These are phyloP conservation scores for Datnioides undecimradiatus DNA, from an alignment of 2,113 vertebrate species.

Conservation along the genomic window DNA sequence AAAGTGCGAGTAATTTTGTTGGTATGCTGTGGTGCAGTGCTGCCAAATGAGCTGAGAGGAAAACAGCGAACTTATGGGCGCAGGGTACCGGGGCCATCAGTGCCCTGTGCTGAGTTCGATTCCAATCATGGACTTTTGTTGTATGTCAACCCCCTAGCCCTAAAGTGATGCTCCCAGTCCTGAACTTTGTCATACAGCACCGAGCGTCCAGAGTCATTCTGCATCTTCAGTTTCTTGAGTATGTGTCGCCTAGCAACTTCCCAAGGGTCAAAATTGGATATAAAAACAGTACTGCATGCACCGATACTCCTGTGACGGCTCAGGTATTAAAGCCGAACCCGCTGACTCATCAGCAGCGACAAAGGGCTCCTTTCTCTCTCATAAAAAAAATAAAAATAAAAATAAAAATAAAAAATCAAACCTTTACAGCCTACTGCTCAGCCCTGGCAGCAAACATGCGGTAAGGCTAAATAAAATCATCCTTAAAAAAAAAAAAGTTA, in stretches of 20 bases:
- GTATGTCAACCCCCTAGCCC: too few relatives aligned
- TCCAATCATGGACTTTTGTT: not conserved
- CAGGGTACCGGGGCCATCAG: not conserved
- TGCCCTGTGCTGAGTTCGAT: not conserved
- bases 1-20: slow-evolving; percentile 3
- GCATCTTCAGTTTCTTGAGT: not conserved
- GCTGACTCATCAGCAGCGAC: slow-evolving; percentile 62
- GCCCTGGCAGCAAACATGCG: slow-evolving; percentile 49
- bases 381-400: slow-evolving; percentile 48
- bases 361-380: slow-evolving; percentile 51
- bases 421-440: slow-evolving; percentile 48
- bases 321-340: slow-evolving; percentile 48
- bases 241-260: slow-evolving; percentile 5
- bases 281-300: slow-evolving; percentile 53
- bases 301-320: slow-evolving; percentile 51
- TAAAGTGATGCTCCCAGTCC: not conserved
- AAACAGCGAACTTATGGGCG: not conserved
- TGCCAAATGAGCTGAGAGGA: slow-evolving; percentile 18
- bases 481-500: slow-evolving; percentile 57
- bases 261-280: slow-evolving; percentile 51
- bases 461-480: slow-evolving; percentile 68
- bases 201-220: not conserved
- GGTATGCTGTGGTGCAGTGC: not conserved
- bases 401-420: slow-evolving; percentile 15
- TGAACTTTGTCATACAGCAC: not conserved